phyloP scores from a whole-genome alignment of 1,140 invertebrate species.

The roundworm (Caenorhabditis elegans) region DNA sequence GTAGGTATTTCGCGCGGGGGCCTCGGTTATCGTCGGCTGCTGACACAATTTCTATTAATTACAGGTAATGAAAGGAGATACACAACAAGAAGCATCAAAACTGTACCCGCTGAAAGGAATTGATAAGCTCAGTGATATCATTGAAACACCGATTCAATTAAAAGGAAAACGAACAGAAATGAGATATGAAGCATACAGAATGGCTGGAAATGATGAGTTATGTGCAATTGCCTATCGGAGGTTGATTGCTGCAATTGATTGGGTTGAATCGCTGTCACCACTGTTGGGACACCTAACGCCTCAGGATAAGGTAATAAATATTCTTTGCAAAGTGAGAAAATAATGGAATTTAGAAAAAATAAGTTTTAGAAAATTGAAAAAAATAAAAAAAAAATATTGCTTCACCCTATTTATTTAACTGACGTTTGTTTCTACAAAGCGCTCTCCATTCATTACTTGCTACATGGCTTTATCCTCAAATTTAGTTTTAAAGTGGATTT shows the following conservation, averaged over 20 bases:
- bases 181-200: slow-evolving; percentile 64
- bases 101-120: slow-evolving; percentile 60
- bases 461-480: no score
- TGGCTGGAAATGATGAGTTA: slow-evolving; percentile 64
- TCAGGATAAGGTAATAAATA: slow-evolving; percentile 58
- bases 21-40: no score
- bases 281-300: slow-evolving; percentile 51
- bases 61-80: slow-evolving; percentile 61
- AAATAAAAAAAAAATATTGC: no score
- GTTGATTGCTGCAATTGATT: slow-evolving; percentile 66
- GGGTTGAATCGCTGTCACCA: slow-evolving; percentile 62
- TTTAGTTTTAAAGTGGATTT: no score
- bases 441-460: no score
- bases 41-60: no score
- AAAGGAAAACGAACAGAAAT: slow-evolving; percentile 62
- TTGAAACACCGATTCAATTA: slow-evolving; percentile 57
- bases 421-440: no score
- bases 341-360: no score
- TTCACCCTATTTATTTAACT: no score
- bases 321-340: no score
- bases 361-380: no score
- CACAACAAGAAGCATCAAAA: slow-evolving; percentile 55
- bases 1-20: slow-evolving; percentile 4
- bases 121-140: slow-evolving; percentile 58
- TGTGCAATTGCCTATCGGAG: slow-evolving; percentile 61